phyloP scores from a whole-genome alignment of 1,140 invertebrate genomes.

The Drosophila nasuta region DNA sequence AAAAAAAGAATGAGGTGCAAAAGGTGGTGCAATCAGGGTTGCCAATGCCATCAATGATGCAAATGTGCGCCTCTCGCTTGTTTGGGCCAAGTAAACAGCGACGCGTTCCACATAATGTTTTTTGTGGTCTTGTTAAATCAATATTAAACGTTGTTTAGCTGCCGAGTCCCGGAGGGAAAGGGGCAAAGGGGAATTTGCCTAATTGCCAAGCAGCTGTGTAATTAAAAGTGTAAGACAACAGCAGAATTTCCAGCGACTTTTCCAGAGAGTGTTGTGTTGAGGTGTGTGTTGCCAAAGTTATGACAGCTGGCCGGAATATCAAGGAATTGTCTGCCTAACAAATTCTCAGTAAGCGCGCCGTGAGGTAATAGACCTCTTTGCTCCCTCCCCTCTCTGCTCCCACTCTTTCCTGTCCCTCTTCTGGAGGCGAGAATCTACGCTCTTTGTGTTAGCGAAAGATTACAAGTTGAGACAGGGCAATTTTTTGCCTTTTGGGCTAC shows the following conservation, averaged over 20 bases:
- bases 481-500: constrained; percentile 50
- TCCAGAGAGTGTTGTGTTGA: constrained; percentile 2
- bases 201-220: constrained; percentile 49
- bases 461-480: constrained; percentile 41
- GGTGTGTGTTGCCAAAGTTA: constrained; percentile 29
- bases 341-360: constrained; percentile 32
- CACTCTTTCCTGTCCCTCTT: background rate
- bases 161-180: background rate
- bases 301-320: constrained; percentile 38
- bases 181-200: background rate
- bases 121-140: constrained; percentile 55
- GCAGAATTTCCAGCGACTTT: background rate
- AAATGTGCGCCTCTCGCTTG: constrained; percentile 32
- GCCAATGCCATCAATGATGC: constrained; percentile 68
- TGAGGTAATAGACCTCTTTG: constrained; percentile 15
- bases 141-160: constrained; percentile 28
- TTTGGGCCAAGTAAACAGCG: constrained; percentile 68
- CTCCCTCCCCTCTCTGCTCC: background rate
- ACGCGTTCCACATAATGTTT: constrained; percentile 49
- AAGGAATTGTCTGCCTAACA: constrained; percentile 19
- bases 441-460: constrained; percentile 20
- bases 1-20: background rate
- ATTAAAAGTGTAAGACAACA: constrained; percentile 39
- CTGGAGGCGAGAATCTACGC: background rate
- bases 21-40: constrained; percentile 4